These are phyloP conservation scores for Apocheima hispidaria DNA, from an alignment of 2,888 invertebrate genomes.

Conservation along the genomic window DNA sequence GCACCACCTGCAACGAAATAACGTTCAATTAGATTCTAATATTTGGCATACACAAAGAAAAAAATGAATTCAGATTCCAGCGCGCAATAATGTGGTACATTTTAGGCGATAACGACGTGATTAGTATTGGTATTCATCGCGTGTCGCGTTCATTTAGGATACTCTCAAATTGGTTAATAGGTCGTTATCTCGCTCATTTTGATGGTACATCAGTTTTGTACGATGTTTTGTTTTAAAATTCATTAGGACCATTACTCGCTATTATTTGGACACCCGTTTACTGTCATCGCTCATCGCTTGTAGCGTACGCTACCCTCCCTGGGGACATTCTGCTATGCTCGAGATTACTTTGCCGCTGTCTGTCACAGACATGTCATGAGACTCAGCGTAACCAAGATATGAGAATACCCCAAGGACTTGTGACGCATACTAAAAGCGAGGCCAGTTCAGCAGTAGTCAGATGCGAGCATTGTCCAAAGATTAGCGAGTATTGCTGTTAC, in stretches of 20 bases:
- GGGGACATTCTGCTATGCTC: neutral
- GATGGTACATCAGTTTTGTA: slow-evolving; percentile 10
- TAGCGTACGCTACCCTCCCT: neutral
- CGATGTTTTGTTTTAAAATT: slow-evolving; percentile 23
- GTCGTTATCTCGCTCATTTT: slow-evolving; percentile 20
- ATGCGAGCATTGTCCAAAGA: too few species aligned
- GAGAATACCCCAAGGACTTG: too few species aligned
- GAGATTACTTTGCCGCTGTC: too few species aligned
- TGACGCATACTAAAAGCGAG: too few species aligned
- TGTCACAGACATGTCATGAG: too few species aligned
- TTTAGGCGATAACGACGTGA: slow-evolving; percentile 11
- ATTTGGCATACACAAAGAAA: neutral
- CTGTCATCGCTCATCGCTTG: neutral
- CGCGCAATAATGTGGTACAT: neutral
- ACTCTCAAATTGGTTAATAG: slow-evolving; percentile 15
- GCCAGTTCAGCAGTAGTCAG: too few species aligned
- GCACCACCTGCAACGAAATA: slow-evolving; percentile 87
- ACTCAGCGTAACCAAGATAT: too few species aligned
- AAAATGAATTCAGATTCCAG: neutral
- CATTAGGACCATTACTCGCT: slow-evolving; percentile 11
- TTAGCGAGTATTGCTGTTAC: neutral
- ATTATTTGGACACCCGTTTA: slow-evolving; percentile 3
- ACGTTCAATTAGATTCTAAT: neutral
- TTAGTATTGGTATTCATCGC: slow-evolving; percentile 11
- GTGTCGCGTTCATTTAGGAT: slow-evolving; percentile 13